Evolutionary conservation across 2,888 invertebrate genomes (phyloP).

Genomic region (Sicus ferrugineus): DNA sequence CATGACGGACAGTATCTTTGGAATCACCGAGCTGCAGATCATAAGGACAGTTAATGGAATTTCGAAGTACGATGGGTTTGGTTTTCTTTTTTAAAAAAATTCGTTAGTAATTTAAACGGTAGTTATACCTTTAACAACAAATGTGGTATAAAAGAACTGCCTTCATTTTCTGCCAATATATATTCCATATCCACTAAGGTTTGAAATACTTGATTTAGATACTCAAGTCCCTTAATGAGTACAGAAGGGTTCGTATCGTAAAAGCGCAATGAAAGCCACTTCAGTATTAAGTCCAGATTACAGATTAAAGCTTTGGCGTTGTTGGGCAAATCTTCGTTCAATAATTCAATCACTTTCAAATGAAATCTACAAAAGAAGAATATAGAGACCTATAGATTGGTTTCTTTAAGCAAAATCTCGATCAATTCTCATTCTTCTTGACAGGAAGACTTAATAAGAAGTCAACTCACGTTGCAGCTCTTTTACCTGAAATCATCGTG

Average conservation of each 20-base stretch:
- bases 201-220: slow-evolving; percentile 83
- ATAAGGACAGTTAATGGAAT: not conserved
- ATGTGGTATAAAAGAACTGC: slow-evolving; percentile 93
- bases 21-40: slow-evolving; percentile 86
- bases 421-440: not conserved
- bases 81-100: not conserved
- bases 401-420: not conserved
- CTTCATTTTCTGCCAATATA: slow-evolving; percentile 89
- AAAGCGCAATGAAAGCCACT: slow-evolving; percentile 96
- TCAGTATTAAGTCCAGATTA: slow-evolving; percentile 93
- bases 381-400: not conserved
- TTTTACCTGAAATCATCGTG: slow-evolving; percentile 85
- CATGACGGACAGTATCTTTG: slow-evolving; percentile 92
- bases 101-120: not conserved
- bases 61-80: not conserved
- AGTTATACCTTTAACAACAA: slow-evolving; percentile 81
- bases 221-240: slow-evolving; percentile 93
- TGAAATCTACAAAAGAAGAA: slow-evolving; percentile 77
- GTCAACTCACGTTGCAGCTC: not conserved
- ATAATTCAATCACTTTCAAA: slow-evolving; percentile 90
- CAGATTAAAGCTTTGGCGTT: slow-evolving; percentile 82
- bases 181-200: slow-evolving; percentile 82
- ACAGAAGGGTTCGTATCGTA: slow-evolving; percentile 99
- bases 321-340: slow-evolving; percentile 83
- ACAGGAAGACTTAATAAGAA: not conserved